Percentiles rank a stretch among this genome's conserved stretches.
phyloP scores from a whole-genome alignment of 2,113 vertebrate species.

The Phalacrocorax brasilianus region DNA sequence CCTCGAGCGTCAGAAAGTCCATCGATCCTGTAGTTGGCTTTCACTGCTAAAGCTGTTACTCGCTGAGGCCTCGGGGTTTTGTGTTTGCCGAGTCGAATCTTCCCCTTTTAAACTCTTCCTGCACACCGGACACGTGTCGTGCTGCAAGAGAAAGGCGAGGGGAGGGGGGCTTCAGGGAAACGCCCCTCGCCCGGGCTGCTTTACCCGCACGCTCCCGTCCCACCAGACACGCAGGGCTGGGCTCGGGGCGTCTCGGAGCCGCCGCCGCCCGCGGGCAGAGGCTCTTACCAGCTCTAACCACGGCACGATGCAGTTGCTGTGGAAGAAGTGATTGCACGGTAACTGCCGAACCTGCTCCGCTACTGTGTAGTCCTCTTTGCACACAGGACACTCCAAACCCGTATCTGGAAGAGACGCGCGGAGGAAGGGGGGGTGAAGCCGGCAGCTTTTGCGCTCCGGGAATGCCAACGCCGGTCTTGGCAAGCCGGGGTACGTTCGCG shows the following conservation, averaged over 20 bases:
- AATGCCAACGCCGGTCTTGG: background rate
- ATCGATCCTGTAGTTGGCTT: constrained; percentile 86
- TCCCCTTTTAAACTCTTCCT: constrained; percentile 94
- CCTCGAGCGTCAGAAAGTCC: constrained; percentile 86
- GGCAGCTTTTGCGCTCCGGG: background rate
- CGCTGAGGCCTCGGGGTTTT: constrained; percentile 65
- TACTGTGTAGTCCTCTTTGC: constrained; percentile 91
- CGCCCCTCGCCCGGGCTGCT: fast-evolving
- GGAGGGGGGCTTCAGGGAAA: background rate
- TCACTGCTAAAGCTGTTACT: constrained; percentile 80
- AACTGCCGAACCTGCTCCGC: constrained; percentile 91
- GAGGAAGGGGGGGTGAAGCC: background rate
- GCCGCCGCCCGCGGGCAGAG: fast-evolving
- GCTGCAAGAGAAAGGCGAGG: constrained; percentile 69
- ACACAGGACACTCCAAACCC: constrained; percentile 94
- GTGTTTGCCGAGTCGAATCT: constrained; percentile 83
- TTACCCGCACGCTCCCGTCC: background rate
- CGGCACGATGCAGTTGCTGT: constrained; percentile 96
- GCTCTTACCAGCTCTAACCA: constrained; percentile 95
- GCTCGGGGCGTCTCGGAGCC: background rate
- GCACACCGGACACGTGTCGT: constrained; percentile 97
- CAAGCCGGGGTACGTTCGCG: background rate
- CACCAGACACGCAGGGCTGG: fast-evolving
- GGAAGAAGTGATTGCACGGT: constrained; percentile 96
- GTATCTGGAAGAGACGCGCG: constrained; percentile 71